Evolutionary conservation across 2,797 vertebrate species (phyloP).

Genomic region (Cossypha niveicapilla): DNA sequence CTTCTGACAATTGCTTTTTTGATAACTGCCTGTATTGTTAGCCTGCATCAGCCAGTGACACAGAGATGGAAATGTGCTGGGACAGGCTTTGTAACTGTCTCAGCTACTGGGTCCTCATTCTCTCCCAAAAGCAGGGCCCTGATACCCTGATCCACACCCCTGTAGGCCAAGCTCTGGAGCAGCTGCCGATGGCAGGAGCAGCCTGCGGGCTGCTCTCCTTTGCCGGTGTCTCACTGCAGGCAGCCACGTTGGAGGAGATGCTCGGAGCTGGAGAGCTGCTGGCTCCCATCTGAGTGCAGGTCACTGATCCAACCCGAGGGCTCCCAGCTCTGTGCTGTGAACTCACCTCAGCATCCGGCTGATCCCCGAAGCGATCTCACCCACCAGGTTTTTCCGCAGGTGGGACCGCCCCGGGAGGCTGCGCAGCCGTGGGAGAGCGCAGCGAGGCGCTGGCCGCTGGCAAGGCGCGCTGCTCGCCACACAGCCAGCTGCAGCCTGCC

Average conservation of each 20-base stretch:
- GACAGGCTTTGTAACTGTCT: background rate
- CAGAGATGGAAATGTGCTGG: background rate
- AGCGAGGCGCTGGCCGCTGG: accelerated
- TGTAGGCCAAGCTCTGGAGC: background rate
- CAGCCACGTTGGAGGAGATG: background rate
- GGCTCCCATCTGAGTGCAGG: background rate
- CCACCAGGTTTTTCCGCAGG: background rate
- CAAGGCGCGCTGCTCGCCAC: accelerated
- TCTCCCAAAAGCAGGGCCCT: background rate
- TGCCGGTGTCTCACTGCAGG: accelerated
- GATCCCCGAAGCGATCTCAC: background rate
- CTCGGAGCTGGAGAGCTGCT: background rate
- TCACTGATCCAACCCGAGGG: accelerated
- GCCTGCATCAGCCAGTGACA: background rate
- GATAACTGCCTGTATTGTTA: background rate
- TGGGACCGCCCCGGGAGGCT: background rate
- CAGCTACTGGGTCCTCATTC: background rate
- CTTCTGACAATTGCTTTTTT: background rate
- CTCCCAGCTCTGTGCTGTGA: background rate
- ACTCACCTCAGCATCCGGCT: accelerated
- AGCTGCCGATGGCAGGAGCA: background rate
- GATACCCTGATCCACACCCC: background rate
- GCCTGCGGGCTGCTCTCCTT: background rate
- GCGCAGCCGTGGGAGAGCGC: accelerated
- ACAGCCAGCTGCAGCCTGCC: background rate